These are phyloP conservation scores for Bombus superbus DNA, from an alignment of 1,140 invertebrate species.

Conservation along the genomic window DNA sequence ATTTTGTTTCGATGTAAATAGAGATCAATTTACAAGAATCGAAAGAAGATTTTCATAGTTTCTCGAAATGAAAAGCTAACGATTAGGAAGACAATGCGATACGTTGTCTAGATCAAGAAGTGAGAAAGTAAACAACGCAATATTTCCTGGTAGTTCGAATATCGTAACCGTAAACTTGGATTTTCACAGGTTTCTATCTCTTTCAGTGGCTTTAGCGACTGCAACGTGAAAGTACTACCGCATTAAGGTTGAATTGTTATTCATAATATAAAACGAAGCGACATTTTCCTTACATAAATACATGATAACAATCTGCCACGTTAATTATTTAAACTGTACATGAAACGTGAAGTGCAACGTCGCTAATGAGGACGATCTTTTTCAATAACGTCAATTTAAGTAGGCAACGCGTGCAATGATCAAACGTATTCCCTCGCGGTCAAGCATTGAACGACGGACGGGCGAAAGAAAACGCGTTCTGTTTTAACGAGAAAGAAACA, in stretches of 20 bases:
- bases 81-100: neutral
- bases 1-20: neutral
- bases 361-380: neutral
- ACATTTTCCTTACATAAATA: neutral
- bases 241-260: neutral
- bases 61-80: neutral
- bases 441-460: too few species aligned
- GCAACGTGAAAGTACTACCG: too few species aligned
- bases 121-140: neutral
- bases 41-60: neutral
- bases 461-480: neutral
- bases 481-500: neutral
- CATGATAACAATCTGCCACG: too few species aligned
- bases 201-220: neutral
- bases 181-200: conserved; percentile 8
- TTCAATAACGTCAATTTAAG: neutral
- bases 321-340: neutral
- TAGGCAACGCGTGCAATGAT: neutral
- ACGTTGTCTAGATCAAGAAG: neutral
- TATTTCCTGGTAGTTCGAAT: neutral
- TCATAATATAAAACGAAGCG: neutral
- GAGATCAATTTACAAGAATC: neutral
- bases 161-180: neutral
- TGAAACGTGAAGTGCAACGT: neutral
- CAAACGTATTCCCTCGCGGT: neutral